Base-by-base conservation (phyloP, 2,888 invertebrate species). In the Alloplasta piceator region DNA sequence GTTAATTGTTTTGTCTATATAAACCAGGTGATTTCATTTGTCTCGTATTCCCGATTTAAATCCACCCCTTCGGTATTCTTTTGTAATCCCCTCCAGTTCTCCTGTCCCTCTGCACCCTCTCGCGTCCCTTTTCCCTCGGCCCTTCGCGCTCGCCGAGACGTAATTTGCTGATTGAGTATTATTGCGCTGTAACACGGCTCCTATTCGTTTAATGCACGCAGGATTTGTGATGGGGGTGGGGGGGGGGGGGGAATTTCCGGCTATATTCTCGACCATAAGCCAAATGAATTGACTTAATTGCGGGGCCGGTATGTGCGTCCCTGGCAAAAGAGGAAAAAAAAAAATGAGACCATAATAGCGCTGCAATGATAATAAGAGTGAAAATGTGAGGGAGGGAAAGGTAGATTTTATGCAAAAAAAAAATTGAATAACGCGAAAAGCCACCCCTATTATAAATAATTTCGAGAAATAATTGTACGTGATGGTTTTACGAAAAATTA, bases 1-100 rank as follows among this genome's bases (percentile, higher is more conserved):
- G 64, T 66, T 77, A 77, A 77, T 77, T 77, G 71, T 77, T 77
- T 77, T 43, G 63, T 43, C 36, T n/a, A 38, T 14, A 10, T 52
- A 50, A 61, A 72, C 39, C 61, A 48, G 39, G 38, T 41, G 14
- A 26, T 26, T 6, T 16, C 26, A 10, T 39, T 66, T 14, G 39
- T 68, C 55, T 61, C 63, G 61, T 43, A 36, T 43, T 66, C 60
- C 41, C 60, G 38, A n/a, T 56, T 60, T n/a, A 12, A 52, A 52
- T 41, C 38, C 58, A 14, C 12, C 16, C 41, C 5, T 41, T 38
- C 3, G 26, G 26, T 26, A 26, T 26, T 26, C 26, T 26, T 26
- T 26, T 26, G 26, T 26, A 26, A 26, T 26, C 26, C 26, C 26
- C 26, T 26, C 26, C 26, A 26, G 1, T 26, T 1, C 26, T 26